Conservation (phyloP, 1,140 invertebrate species). For the Caenorhabditis tropicalis region DNA sequence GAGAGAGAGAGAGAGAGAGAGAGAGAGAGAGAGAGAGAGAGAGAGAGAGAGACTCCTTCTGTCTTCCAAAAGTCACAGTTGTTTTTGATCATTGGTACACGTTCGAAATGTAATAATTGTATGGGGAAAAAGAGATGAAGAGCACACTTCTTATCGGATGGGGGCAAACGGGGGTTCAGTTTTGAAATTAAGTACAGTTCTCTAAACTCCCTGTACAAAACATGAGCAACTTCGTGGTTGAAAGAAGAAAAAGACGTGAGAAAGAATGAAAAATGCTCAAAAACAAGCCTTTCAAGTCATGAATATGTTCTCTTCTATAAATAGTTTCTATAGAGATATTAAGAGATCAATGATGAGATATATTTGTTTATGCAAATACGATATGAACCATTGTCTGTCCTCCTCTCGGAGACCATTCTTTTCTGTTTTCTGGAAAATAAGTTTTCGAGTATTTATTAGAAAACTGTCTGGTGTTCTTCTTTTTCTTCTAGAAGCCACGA, state of each 20-base stretch:
- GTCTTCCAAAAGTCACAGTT: not conserved
- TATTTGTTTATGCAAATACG: conserved; percentile 12
- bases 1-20: no score
- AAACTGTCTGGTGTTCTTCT: not conserved
- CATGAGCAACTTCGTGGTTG: no score
- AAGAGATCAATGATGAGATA: conserved; percentile 1
- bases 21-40: no score
- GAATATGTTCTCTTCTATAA: not conserved
- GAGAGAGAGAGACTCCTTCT: not conserved
- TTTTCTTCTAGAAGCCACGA: not conserved
- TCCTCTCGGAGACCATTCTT: no score
- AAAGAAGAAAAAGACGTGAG: not conserved
- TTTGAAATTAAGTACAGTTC: not conserved
- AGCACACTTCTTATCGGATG: not conserved
- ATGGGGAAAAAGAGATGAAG: not conserved
- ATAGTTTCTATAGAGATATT: not conserved
- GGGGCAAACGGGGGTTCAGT: not conserved
- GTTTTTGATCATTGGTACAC: conserved; percentile 24
- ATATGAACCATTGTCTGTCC: not conserved
- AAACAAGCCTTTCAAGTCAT: no score
- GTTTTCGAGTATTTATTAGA: not conserved
- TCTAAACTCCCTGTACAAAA: no score
- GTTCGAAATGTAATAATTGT: not conserved
- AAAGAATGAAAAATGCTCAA: not conserved
- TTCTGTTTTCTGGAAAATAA: not conserved